phyloP scores from a whole-genome alignment of 2,888 invertebrate species.

The Cactoblastis cactorum region DNA sequence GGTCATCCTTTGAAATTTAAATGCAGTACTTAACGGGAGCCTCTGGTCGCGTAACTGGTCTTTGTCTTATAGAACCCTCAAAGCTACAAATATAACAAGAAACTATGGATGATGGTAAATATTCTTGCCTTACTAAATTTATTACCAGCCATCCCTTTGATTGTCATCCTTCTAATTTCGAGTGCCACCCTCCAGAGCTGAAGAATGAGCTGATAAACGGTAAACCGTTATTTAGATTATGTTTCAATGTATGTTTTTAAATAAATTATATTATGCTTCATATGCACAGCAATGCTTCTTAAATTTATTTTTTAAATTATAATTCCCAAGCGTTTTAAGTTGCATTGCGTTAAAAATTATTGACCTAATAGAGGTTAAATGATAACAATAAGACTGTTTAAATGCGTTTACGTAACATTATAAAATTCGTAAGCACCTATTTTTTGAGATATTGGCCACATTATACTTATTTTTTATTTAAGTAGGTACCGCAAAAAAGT shows the following conservation, averaged over 20 bases:
- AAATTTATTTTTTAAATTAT: not conserved
- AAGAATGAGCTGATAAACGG: slow-evolving; percentile 53
- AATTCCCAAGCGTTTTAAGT: not conserved
- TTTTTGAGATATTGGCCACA: too few relatives aligned
- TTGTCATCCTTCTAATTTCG: slow-evolving; percentile 60
- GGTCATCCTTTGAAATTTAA: too few relatives aligned
- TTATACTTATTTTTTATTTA: too few relatives aligned
- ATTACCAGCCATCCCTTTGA: slow-evolving; percentile 50
- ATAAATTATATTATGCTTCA: not conserved
- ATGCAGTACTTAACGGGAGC: too few relatives aligned
- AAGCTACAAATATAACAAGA: not conserved
- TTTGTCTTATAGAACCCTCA: too few relatives aligned
- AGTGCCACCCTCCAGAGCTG: slow-evolving; percentile 55
- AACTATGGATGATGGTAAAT: not conserved
- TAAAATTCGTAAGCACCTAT: too few relatives aligned
- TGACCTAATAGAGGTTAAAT: too few relatives aligned
- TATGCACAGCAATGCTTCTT: not conserved
- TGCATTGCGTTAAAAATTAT: too few relatives aligned
- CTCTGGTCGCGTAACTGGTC: too few relatives aligned
- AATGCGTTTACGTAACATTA: slow-evolving; percentile 3
- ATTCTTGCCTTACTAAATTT: slow-evolving; percentile 53
- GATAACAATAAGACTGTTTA: not conserved
- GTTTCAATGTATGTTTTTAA: not conserved
- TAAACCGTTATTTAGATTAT: too few relatives aligned
- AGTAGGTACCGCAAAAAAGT: too few relatives aligned